Percentiles rank a stretch among this genome's conserved stretches.
Conservation (phyloP, 2,797 vertebrate genomes). For the Sebastiscus albofasciatus region DNA sequence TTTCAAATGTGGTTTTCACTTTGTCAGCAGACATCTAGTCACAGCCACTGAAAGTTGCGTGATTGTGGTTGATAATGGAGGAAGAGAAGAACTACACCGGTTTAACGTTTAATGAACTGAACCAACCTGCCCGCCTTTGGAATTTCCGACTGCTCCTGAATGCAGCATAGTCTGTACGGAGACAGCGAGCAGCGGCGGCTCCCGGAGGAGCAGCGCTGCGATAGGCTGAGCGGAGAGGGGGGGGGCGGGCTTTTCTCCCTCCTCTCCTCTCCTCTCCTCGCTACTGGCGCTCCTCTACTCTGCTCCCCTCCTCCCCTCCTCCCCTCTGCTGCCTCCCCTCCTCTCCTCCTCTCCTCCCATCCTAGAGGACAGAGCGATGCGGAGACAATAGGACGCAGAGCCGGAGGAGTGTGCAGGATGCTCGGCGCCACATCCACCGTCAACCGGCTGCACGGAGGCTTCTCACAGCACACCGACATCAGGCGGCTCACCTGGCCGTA, state of each 20-base stretch:
- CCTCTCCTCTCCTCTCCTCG: not conserved
- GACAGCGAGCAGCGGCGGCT: conserved; percentile 71
- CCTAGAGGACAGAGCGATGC: conserved; percentile 74
- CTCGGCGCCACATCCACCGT: conserved; percentile 40
- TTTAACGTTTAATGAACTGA: not conserved
- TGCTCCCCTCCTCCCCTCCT: conserved; percentile 2
- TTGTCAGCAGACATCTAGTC: not conserved
- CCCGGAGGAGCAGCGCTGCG: conserved; percentile 54
- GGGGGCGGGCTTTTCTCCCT: conserved; percentile 14
- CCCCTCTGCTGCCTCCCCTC: not conserved
- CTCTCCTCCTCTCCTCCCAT: conserved; percentile 46
- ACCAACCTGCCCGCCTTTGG: fast-evolving
- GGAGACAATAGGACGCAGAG: conserved; percentile 80
- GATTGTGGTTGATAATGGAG: not conserved
- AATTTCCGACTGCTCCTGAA: conserved; percentile 32
- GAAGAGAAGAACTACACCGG: too few relatives aligned
- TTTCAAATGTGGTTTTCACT: too few relatives aligned
- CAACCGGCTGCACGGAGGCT: conserved; percentile 37
- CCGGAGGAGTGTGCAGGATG: conserved; percentile 61
- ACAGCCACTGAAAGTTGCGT: not conserved
- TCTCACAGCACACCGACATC: not conserved
- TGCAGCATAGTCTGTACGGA: conserved; percentile 79
- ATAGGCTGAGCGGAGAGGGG: conserved; percentile 67
- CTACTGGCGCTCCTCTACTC: conserved; percentile 17
- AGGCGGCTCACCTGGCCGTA: conserved; percentile 30